phyloP scores from a whole-genome alignment of 2,888 invertebrate genomes.

The Amphiduros pacificus region DNA sequence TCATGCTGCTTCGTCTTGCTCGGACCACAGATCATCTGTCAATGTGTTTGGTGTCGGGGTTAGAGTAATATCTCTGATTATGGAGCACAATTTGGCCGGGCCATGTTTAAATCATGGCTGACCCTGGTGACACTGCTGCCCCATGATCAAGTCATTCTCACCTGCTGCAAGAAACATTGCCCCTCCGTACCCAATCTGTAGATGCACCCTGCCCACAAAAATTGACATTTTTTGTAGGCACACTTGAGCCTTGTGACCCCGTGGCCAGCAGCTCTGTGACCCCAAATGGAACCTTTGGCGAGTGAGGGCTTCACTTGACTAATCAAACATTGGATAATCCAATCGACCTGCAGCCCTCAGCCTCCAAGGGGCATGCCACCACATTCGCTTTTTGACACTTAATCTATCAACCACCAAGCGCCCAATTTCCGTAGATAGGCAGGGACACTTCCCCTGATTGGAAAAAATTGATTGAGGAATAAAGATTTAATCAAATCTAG shows the following conservation, averaged over 20 bases:
- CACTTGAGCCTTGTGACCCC: neutral
- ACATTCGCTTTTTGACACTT: conserved; percentile 22
- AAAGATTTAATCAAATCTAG: conserved; percentile 18
- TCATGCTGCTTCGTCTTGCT: no score
- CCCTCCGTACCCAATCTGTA: no score
- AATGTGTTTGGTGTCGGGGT: neutral
- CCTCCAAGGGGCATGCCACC: conserved; percentile 3
- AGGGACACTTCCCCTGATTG: conserved; percentile 20
- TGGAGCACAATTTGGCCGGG: neutral
- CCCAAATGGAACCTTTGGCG: neutral
- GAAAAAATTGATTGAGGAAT: conserved; percentile 22
- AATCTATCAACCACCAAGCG: conserved; percentile 19
- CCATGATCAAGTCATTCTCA: neutral
- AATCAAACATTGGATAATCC: conserved; percentile 16
- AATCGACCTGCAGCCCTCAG: neutral
- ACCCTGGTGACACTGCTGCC: neutral
- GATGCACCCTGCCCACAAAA: no score
- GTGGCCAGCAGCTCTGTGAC: neutral
- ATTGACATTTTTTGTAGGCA: neutral
- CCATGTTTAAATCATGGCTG: conserved; percentile 17
- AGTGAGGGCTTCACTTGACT: neutral
- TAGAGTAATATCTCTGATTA: conserved; percentile 1
- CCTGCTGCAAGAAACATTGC: neutral
- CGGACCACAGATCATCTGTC: no score
- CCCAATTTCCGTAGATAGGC: conserved; percentile 16